Evolutionary conservation across 1,140 invertebrate species (phyloP).

Genomic region (Elymnias hypermnestra): DNA sequence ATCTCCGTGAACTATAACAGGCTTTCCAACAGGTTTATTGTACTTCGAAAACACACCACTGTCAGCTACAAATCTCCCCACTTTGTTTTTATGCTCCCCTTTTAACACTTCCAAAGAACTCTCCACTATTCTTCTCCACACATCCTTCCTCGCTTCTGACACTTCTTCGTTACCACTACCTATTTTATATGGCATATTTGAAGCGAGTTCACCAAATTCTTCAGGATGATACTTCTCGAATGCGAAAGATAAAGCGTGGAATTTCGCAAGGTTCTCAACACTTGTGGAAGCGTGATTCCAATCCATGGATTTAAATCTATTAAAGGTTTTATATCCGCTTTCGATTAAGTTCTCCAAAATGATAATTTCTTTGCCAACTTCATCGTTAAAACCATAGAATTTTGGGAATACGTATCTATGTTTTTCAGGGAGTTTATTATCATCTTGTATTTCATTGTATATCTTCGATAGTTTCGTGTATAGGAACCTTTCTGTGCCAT

Average conservation of each 20-base stretch:
- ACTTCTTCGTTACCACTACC: slow-evolving; percentile 3
- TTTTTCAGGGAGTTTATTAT: slow-evolving; percentile 23
- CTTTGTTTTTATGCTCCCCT: slow-evolving; percentile 24
- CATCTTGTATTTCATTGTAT: slow-evolving; percentile 35
- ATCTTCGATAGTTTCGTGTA: slow-evolving; percentile 36
- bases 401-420: slow-evolving; percentile 40
- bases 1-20: slow-evolving; percentile 40
- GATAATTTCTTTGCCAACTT: slow-evolving; percentile 31
- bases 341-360: slow-evolving; percentile 41
- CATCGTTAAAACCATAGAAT: slow-evolving; percentile 30
- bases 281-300: slow-evolving; percentile 34
- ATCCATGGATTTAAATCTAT: slow-evolving; percentile 35
- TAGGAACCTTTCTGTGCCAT: slow-evolving; percentile 35
- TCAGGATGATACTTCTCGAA: slow-evolving; percentile 37
- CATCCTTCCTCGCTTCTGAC: slow-evolving; percentile 1
- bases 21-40: slow-evolving; percentile 16
- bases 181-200: slow-evolving; percentile 15
- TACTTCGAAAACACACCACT: slow-evolving; percentile 11
- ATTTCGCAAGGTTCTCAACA: slow-evolving; percentile 36
- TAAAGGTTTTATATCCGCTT: slow-evolving; percentile 30
- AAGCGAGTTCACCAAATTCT: slow-evolving; percentile 28
- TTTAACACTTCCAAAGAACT: background rate
- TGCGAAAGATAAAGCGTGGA: slow-evolving; percentile 50
- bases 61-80: slow-evolving; percentile 17
- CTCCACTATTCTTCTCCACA: slow-evolving; percentile 13